These are phyloP conservation scores for Hirundichthys speculiger DNA, from an alignment of 2,113 vertebrate genomes.

Conservation along the genomic window DNA sequence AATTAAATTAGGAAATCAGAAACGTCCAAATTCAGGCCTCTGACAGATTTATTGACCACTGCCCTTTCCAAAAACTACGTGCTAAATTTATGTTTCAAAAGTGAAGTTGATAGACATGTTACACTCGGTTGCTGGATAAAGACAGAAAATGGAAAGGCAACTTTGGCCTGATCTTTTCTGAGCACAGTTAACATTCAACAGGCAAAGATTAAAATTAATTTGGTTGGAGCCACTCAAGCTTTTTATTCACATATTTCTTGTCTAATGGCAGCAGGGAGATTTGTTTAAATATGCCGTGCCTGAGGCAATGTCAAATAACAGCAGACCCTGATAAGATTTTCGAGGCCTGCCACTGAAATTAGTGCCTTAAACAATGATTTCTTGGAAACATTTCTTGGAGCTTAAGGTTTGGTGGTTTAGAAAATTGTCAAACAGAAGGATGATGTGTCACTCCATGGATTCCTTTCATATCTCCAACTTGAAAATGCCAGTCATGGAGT, in stretches of 20 bases:
- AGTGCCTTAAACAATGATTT: constrained; percentile 78
- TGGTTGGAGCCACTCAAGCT: constrained; percentile 61
- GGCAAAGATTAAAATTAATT: constrained; percentile 57
- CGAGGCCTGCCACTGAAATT: constrained; percentile 71
- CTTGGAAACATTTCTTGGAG: constrained; percentile 62
- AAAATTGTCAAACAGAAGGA: constrained; percentile 64
- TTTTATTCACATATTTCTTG: constrained; percentile 62
- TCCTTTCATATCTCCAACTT: constrained; percentile 73
- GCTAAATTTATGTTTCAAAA: constrained; percentile 18
- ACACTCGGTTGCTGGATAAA: constrained; percentile 32
- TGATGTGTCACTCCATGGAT: constrained; percentile 70
- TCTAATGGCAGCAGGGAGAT: constrained; percentile 66
- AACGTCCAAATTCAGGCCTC: too few relatives aligned
- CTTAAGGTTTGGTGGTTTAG: constrained; percentile 46
- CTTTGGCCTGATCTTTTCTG: constrained; percentile 51
- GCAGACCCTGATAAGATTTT: constrained; percentile 74
- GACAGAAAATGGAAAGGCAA: constrained; percentile 49
- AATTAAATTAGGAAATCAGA: too few relatives aligned
- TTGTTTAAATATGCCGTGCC: constrained; percentile 79
- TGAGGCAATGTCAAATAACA: constrained; percentile 79
- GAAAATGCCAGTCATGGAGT: constrained; percentile 81
- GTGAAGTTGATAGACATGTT: constrained; percentile 27
- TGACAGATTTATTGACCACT: constrained; percentile 7
- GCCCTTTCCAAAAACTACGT: constrained; percentile 1
- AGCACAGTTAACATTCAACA: constrained; percentile 60